Percentiles rank a stretch among this genome's conserved stretches.
These are phyloP conservation scores for Drosophila mimica DNA, from an alignment of 2,888 invertebrate species.

Conservation along the genomic window DNA sequence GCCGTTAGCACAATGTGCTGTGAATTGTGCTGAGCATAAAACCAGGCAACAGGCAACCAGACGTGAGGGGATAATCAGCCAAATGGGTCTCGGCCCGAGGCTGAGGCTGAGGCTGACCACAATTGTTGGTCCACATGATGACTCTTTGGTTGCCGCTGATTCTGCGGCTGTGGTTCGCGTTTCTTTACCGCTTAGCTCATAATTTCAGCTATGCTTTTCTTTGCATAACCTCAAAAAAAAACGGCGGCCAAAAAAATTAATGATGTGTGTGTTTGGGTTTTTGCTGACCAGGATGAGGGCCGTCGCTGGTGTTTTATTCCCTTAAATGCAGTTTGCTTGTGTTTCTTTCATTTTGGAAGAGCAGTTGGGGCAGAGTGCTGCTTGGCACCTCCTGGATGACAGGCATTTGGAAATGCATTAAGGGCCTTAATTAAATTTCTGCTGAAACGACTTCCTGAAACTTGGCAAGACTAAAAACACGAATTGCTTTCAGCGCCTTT, in stretches of 20 bases:
- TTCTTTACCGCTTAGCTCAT: conserved; percentile 45
- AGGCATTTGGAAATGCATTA: conserved; percentile 73
- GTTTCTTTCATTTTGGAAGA: conserved; percentile 17
- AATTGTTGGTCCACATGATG: conserved; percentile 69
- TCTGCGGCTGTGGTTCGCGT: conserved; percentile 11
- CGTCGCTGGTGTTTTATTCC: conserved; percentile 31
- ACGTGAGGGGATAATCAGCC: conserved; percentile 34
- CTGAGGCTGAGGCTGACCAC: conserved; percentile 42
- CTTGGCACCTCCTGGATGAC: conserved; percentile 13
- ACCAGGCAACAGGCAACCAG: conserved; percentile 2
- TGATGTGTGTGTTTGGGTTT: conserved; percentile 30
- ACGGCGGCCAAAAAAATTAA: conserved; percentile 30
- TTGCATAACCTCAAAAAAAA: conserved; percentile 28
- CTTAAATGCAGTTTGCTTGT: conserved; percentile 44
- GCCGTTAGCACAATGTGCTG: conserved; percentile 58
- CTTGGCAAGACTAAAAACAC: conserved; percentile 27
- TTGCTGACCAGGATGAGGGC: conserved; percentile 14
- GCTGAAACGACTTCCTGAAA: conserved; percentile 16
- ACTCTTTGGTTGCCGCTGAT: conserved; percentile 49
- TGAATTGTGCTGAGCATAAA: conserved; percentile 24
- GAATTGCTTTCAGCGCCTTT: conserved; percentile 26
- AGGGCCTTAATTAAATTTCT: conserved; percentile 68
- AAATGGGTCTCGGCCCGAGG: conserved; percentile 10
- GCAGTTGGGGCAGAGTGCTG: neutral
- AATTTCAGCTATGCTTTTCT: conserved; percentile 42